phyloP scores from a whole-genome alignment of 2,113 vertebrate species.

The Paracanthobrama guichenoti region DNA sequence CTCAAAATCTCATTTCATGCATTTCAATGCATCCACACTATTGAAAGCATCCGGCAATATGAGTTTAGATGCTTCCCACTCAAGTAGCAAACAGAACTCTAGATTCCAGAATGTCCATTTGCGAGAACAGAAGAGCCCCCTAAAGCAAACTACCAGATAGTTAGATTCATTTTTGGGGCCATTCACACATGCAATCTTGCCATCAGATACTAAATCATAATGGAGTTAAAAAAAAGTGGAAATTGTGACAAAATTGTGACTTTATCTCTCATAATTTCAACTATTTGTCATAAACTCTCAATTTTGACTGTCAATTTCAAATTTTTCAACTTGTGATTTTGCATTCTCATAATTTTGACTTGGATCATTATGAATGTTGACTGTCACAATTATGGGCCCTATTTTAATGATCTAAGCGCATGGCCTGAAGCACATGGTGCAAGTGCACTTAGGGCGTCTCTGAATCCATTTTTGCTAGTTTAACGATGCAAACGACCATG shows the following conservation, averaged over 20 bases:
- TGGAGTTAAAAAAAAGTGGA: neutral
- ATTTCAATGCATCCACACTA: slow-evolving; percentile 17
- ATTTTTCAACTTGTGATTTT: no score
- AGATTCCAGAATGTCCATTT: slow-evolving; percentile 21
- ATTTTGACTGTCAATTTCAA: neutral
- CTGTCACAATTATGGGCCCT: no score
- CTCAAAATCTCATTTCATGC: neutral
- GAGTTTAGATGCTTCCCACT: slow-evolving; percentile 1
- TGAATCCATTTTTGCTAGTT: no score
- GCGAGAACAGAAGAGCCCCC: neutral
- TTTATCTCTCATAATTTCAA: no score
- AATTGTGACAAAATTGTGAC: neutral
- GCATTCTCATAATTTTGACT: no score
- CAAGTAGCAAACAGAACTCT: neutral
- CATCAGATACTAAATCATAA: neutral
- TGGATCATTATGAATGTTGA: no score
- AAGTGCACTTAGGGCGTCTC: no score
- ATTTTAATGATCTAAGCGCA: no score
- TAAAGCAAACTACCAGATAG: neutral
- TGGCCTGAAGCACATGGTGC: no score
- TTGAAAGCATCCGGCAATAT: neutral
- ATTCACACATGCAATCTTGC: neutral
- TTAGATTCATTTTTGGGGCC: neutral
- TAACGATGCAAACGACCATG: no score
- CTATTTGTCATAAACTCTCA: neutral